phyloP scores from a whole-genome alignment of 2,888 invertebrate genomes.

The Synergus umbraculus region DNA sequence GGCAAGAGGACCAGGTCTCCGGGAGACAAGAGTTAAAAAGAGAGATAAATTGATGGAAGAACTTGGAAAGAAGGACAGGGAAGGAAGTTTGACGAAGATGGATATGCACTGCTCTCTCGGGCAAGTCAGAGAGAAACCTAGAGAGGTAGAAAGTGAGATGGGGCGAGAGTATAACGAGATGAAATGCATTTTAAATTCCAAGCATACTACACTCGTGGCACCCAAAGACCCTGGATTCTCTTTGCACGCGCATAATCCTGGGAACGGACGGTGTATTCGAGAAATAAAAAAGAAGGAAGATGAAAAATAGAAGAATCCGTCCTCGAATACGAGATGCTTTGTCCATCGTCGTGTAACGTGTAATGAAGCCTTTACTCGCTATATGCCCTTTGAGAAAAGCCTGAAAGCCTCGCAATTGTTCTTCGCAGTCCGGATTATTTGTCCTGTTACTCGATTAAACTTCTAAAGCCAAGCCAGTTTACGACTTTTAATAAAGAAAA shows the following conservation, averaged over 20 bases:
- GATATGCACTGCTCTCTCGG: slow-evolving; percentile 52
- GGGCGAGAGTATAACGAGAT: slow-evolving; percentile 53
- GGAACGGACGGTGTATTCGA: slow-evolving; percentile 53
- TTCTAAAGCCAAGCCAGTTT: background rate
- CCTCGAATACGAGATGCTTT: slow-evolving; percentile 29
- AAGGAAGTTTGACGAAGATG: slow-evolving; percentile 51
- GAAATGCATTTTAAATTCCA: slow-evolving; percentile 70
- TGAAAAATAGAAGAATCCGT: slow-evolving; percentile 34
- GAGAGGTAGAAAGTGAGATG: slow-evolving; percentile 45
- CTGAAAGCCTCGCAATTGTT: slow-evolving; percentile 28
- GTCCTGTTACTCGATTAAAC: slow-evolving; percentile 25
- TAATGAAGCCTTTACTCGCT: slow-evolving; percentile 33
- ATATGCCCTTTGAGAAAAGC: slow-evolving; percentile 34
- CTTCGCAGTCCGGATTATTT: slow-evolving; percentile 15
- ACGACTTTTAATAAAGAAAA: background rate
- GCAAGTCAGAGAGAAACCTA: slow-evolving; percentile 43
- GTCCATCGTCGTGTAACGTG: slow-evolving; percentile 37
- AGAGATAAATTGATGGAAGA: slow-evolving; percentile 54
- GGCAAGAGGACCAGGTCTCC: slow-evolving; percentile 52
- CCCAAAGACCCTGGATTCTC: slow-evolving; percentile 60
- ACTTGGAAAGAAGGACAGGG: slow-evolving; percentile 50
- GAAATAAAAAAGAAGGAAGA: slow-evolving; percentile 46
- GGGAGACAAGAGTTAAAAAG: slow-evolving; percentile 55
- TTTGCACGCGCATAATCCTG: slow-evolving; percentile 57
- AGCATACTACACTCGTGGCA: slow-evolving; percentile 59